Percentiles rank a stretch among this genome's conserved stretches.
Evolutionary conservation across 2,113 vertebrate genomes (phyloP).

Genomic region (Vulpes vulpes): DNA sequence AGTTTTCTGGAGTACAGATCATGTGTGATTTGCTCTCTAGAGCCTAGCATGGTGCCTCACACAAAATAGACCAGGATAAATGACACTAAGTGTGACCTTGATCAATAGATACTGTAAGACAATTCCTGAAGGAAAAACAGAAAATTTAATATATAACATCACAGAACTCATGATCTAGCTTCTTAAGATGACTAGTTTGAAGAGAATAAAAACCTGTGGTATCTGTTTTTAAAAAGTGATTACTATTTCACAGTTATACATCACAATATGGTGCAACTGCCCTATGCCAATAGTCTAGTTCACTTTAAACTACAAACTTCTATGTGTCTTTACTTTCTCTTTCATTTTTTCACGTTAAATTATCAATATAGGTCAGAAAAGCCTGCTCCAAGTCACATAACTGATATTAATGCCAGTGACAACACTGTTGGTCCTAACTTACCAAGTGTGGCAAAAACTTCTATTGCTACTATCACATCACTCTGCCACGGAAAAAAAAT

Average conservation of each 20-base stretch:
- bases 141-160: neutral
- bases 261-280: neutral
- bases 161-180: neutral
- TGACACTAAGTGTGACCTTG: neutral
- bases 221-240: slow-evolving; percentile 34
- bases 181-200: neutral
- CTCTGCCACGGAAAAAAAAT: slow-evolving; percentile 1
- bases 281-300: neutral
- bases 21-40: neutral
- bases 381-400: neutral
- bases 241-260: neutral
- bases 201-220: neutral
- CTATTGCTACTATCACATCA: neutral
- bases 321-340: slow-evolving; percentile 12
- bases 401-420: neutral
- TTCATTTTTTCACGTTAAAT: slow-evolving; percentile 20
- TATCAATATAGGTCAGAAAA: neutral
- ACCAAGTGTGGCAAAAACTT: neutral
- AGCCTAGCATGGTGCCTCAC: neutral
- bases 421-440: slow-evolving; percentile 19
- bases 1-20: neutral
- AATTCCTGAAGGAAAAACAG: neutral
- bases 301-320: neutral
- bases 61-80: neutral
- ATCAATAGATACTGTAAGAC: neutral